Conservation (phyloP, 2,113 vertebrate species). For the Empidonax traillii region DNA sequence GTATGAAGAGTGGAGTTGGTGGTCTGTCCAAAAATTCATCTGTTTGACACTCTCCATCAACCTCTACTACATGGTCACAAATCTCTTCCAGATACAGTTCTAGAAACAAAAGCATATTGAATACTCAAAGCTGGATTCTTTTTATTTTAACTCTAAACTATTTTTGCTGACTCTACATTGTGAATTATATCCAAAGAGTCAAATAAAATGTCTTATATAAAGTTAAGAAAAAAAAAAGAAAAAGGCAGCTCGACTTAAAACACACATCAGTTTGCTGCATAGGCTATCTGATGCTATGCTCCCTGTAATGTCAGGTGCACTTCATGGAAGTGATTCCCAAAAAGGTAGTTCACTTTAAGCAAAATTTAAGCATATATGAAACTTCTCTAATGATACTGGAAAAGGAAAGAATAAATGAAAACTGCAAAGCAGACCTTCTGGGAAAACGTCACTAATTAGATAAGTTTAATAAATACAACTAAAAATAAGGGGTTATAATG, state of each 20-base stretch:
- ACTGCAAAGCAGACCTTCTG: background rate
- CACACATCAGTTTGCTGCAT: background rate
- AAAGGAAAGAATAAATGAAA: background rate
- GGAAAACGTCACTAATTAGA: background rate
- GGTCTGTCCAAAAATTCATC: slow-evolving; percentile 90
- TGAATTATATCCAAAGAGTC: background rate
- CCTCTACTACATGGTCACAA: slow-evolving; percentile 75
- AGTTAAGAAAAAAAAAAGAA: background rate
- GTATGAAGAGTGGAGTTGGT: slow-evolving; percentile 88
- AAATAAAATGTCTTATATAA: background rate
- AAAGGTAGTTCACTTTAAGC: background rate
- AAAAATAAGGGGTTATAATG: background rate
- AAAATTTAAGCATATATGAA: background rate
- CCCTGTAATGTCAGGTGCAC: background rate
- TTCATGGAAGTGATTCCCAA: background rate
- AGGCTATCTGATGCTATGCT: background rate
- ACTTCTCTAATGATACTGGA: background rate
- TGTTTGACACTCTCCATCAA: slow-evolving; percentile 87
- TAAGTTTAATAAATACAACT: background rate
- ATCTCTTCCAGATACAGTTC: slow-evolving; percentile 93
- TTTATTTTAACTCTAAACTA: background rate
- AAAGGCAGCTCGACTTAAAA: background rate
- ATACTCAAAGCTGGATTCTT: background rate
- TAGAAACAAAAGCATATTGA: slow-evolving; percentile 60
- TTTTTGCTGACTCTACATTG: background rate